Evolutionary conservation across 1,140 invertebrate species (phyloP), one percentile per base, ranked within the genome.

Genomic region (Globodera rostochiensis): DNA sequence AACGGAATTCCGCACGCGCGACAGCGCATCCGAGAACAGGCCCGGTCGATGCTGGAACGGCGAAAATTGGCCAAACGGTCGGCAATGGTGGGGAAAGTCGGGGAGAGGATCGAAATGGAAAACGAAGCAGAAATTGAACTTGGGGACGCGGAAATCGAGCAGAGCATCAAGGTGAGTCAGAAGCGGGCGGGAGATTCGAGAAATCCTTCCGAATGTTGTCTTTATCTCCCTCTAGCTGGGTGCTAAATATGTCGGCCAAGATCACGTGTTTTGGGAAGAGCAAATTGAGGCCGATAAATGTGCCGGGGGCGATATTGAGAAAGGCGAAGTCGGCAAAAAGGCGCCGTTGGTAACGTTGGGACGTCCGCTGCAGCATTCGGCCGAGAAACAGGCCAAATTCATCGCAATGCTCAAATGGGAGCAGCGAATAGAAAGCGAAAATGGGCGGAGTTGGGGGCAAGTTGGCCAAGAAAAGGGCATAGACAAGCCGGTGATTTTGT

Each of bases 11-110:
- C 77, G 15, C 57, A 79, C 45, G 79, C 83, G 50, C 82, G 85
- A 25, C 84, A 88, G 66, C 75, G 81, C 46, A 86, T 86, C 50
- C 74, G 86, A n/a, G 75, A 87, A 74, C 82, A 86, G 50, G 86
- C 85, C n/a, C 74, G 79, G 57, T 84, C 80, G 60, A 67, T 88
- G 64, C 80, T 86, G 1, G 82, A 86, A 21, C 85, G 81, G 36
- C 11, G 76, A 13, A 79, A 79, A 47, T 80, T 21, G 75, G 46
- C 45, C 15, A 81, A 19, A 25, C 64, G 69, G 81, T 19, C n/a
- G 69, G 21, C 69, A 71, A 36, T 71, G 69, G 4, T 47, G 11
- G 69, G 47, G 5, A 77, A 79, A 6, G 15, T 19, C 13, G 57
- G 19, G 15, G 57, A 64, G 19, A 13, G 57, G 15, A 64, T 6